phyloP scores from a whole-genome alignment of 2,113 vertebrate genomes.

The Urocitellus parryii region DNA sequence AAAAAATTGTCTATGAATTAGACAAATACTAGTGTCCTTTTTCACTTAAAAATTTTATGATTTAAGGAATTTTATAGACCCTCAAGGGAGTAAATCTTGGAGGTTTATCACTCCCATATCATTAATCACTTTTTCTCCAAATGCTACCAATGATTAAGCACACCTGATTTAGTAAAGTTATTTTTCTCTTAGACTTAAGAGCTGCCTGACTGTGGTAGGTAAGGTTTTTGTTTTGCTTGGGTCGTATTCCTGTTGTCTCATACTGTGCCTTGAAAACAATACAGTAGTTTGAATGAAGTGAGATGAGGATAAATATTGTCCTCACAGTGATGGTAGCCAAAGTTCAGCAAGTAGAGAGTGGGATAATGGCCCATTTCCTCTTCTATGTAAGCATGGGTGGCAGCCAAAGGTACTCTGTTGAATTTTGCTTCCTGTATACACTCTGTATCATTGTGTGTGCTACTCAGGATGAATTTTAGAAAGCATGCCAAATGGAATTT shows the following conservation, averaged over 20 bases:
- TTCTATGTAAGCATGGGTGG: slow-evolving; percentile 63
- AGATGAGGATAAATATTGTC: slow-evolving; percentile 73
- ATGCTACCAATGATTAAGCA: not conserved
- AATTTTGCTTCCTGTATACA: slow-evolving; percentile 74
- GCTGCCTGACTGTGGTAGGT: slow-evolving; percentile 53
- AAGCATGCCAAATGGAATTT: slow-evolving; percentile 77
- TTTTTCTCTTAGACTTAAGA: slow-evolving; percentile 25
- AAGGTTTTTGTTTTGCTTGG: slow-evolving; percentile 66
- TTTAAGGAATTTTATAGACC: not conserved
- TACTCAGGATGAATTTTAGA: slow-evolving; percentile 57
- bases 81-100: not conserved
- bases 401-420: slow-evolving; percentile 74
- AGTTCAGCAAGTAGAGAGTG: slow-evolving; percentile 68
- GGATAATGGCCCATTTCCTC: slow-evolving; percentile 65
- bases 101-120: not conserved
- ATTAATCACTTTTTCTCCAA: not conserved
- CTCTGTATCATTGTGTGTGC: slow-evolving; percentile 60
- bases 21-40: not conserved
- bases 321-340: slow-evolving; percentile 65
- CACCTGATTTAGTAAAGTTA: not conserved
- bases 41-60: not conserved
- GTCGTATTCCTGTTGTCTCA: slow-evolving; percentile 67
- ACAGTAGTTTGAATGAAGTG: slow-evolving; percentile 72
- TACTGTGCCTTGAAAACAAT: slow-evolving; percentile 69
- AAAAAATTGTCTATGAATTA: not conserved